Percentiles rank a stretch among this genome's conserved stretches.
phyloP scores from a whole-genome alignment of 2,888 invertebrate genomes.

The Alitta virens region DNA sequence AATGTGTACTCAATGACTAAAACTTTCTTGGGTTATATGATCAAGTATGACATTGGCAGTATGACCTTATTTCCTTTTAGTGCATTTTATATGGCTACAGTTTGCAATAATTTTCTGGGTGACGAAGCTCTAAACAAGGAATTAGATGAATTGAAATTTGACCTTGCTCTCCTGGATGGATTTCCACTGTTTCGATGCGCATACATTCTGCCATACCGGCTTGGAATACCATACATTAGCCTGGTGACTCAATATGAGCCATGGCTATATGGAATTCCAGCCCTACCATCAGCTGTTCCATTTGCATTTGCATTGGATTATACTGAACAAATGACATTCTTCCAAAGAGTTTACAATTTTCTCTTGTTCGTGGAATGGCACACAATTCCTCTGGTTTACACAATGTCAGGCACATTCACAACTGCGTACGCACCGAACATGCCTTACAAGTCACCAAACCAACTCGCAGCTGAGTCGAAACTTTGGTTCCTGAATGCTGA shows the following conservation, averaged over 20 bases:
- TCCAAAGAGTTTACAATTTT: slow-evolving; percentile 11
- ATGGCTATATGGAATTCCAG: slow-evolving; percentile 17
- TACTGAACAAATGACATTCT: slow-evolving; percentile 20
- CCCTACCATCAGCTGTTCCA: slow-evolving; percentile 22
- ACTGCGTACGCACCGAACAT: slow-evolving; percentile 14
- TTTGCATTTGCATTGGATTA: not conserved
- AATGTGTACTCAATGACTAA: no score
- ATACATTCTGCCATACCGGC: not conserved
- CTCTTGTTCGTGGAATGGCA: not conserved
- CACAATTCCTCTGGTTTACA: slow-evolving; percentile 3
- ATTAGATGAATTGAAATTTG: no score
- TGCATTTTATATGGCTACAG: no score
- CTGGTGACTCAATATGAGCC: slow-evolving; percentile 15
- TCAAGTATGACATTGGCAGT: no score
- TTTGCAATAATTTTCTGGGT: no score
- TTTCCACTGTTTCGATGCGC: not conserved
- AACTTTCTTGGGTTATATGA: no score
- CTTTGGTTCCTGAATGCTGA: slow-evolving; percentile 21
- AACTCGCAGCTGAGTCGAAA: slow-evolving; percentile 1
- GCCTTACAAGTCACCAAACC: not conserved
- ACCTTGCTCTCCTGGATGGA: no score
- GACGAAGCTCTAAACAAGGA: no score
- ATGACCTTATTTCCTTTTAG: no score
- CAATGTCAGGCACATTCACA: slow-evolving; percentile 5
- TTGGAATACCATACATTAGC: not conserved